phyloP scores from a whole-genome alignment of 2,888 invertebrate species.

The Watsonalla cultraria region DNA sequence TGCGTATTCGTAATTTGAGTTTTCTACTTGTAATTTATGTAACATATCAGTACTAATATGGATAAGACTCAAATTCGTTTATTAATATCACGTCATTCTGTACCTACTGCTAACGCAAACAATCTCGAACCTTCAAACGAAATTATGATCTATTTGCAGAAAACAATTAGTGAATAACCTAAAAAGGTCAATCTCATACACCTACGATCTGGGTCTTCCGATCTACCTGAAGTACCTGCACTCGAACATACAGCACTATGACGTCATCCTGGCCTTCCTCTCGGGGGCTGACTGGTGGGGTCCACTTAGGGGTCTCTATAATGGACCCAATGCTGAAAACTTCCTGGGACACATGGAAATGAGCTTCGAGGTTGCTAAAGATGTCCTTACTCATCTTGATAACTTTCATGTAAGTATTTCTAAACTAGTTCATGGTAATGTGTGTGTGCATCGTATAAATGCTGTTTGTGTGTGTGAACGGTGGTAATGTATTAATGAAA shows the following conservation, averaged over 20 bases:
- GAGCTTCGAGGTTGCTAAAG: slow-evolving; percentile 52
- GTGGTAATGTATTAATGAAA: too few relatives aligned
- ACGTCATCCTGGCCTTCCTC: slow-evolving; percentile 52
- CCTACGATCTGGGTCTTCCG: slow-evolving; percentile 57
- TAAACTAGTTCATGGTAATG: neutral
- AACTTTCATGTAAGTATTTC: slow-evolving; percentile 57
- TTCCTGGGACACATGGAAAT: slow-evolving; percentile 55
- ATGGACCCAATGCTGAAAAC: slow-evolving; percentile 40
- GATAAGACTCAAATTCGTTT: too few relatives aligned
- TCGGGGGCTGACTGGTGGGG: slow-evolving; percentile 66
- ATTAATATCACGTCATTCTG: too few relatives aligned
- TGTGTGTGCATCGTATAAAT: too few relatives aligned
- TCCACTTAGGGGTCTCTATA: slow-evolving; percentile 42
- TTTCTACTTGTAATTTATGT: too few relatives aligned
- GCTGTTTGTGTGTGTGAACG: too few relatives aligned
- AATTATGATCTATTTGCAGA: slow-evolving; percentile 31
- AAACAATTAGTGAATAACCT: slow-evolving; percentile 38
- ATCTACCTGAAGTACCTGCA: slow-evolving; percentile 63
- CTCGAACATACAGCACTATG: slow-evolving; percentile 51
- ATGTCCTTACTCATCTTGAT: slow-evolving; percentile 59
- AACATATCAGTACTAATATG: too few relatives aligned
- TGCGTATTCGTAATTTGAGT: too few relatives aligned
- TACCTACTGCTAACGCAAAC: slow-evolving; percentile 1
- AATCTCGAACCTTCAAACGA: too few relatives aligned
- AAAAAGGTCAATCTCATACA: slow-evolving; percentile 45